phyloP scores from a whole-genome alignment of 2,888 invertebrate genomes.

The Entomobrya multifasciata region DNA sequence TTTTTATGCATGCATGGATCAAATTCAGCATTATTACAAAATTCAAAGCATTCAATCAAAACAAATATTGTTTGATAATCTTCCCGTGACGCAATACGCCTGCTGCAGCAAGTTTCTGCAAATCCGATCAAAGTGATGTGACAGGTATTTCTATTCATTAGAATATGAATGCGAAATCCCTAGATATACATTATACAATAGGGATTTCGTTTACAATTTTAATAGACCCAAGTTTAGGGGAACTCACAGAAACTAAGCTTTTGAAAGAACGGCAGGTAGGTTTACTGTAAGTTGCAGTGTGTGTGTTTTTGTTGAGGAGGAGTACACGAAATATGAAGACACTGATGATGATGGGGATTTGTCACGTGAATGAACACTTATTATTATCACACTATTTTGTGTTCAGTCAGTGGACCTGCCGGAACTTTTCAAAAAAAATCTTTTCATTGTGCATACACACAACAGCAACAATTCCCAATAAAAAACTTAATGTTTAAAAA shows the following conservation, averaged over 20 bases:
- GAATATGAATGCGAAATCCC: background rate
- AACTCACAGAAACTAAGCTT: background rate
- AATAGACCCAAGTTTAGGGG: too few relatives aligned
- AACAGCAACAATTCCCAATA: slow-evolving; percentile 36
- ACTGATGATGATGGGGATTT: slow-evolving; percentile 39
- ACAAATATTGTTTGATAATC: slow-evolving; percentile 20
- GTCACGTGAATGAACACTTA: slow-evolving; percentile 59
- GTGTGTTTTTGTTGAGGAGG: background rate
- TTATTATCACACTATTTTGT: slow-evolving; percentile 49
- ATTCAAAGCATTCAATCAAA: background rate
- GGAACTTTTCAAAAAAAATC: slow-evolving; percentile 60
- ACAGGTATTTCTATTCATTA: slow-evolving; percentile 55
- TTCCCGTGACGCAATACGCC: slow-evolving; percentile 45
- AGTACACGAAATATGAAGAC: background rate
- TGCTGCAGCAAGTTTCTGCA: background rate
- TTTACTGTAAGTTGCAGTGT: background rate
- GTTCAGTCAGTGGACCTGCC: slow-evolving; percentile 60
- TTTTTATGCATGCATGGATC: background rate
- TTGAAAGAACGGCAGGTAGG: slow-evolving; percentile 11
- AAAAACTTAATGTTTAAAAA: slow-evolving; percentile 40
- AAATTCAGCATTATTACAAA: background rate
- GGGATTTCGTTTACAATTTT: too few relatives aligned
- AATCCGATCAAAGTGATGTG: slow-evolving; percentile 22
- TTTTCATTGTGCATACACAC: slow-evolving; percentile 41
- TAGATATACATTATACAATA: too few relatives aligned